Base-by-base conservation (phyloP, 1,140 invertebrate genomes). In the Epicauta chinensis region DNA sequence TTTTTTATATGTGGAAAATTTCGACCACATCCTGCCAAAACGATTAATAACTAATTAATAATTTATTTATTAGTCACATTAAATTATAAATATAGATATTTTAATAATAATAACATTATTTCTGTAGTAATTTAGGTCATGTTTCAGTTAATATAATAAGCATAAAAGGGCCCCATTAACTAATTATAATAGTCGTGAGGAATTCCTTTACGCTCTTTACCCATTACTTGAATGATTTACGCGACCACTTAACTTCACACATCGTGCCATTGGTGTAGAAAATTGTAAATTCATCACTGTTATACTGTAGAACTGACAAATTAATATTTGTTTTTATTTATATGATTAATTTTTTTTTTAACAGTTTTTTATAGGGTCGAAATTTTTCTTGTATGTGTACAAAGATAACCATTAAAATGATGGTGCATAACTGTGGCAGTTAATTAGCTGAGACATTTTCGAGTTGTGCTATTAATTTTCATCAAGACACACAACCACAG, bases 221-320 rank as follows among this genome's bases (percentile, higher is more conserved):
- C 38, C 45, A 47, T 47, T 47, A 47, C 9, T 14, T 16, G 30
- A 47, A 38, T 47, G 45, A 47, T 47, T 47, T 47, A 47, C 38
- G 16, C 17, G 16, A 23, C 45, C n/a, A 23, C 38, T 15, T 17
- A 38, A 14, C 45, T 38, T 17, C 31, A 15, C 16, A 47, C 38
- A 16, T 42, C 23, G 4, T 23, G 23, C 4, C 23, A 23, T 23
- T 23, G 23, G 23, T 23, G 23, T 23, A 7, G 23, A 38, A 47
- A 37, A n/a, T 37, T 29, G 17, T 47, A 47, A 47, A 47, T 38
- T 47, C 35, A 47, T 47, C 30, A 32, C 9, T 44, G 41, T 44
- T 44, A 31, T 44, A 44, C 15, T 31, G 11, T 12, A 30, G 30
- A 7, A 23, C 23, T 23, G 23, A 23, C 23, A 23, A 23, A 5